A percentile compares a stretch with the other conserved stretches of the same genome.
Evolutionary conservation across 2,888 invertebrate species (phyloP).

Genomic region (Habrosyne pyritoides): DNA sequence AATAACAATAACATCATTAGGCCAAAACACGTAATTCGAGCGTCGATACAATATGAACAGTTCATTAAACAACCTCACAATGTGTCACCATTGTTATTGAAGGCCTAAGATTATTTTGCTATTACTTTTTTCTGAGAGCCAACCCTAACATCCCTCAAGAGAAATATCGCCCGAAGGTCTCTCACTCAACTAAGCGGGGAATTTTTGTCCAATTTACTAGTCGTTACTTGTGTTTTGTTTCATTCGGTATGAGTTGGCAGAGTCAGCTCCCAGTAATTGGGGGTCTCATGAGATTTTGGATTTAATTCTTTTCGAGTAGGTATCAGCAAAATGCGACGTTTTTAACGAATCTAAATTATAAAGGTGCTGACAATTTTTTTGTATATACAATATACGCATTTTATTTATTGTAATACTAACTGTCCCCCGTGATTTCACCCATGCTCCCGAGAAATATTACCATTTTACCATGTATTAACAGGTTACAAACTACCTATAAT

Average conservation of each 20-base stretch:
- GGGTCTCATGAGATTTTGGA: conserved; percentile 6
- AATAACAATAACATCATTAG: conserved; percentile 1
- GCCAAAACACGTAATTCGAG: not conserved
- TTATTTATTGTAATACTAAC: not conserved
- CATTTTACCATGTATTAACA: too few species aligned
- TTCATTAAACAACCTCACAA: conserved; percentile 12
- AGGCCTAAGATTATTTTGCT: conserved; percentile 36
- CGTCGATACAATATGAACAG: conserved; percentile 1
- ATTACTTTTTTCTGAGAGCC: conserved; percentile 32
- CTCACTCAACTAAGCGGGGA: conserved; percentile 25
- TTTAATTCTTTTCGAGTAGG: not conserved
- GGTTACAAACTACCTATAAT: too few species aligned
- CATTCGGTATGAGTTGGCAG: conserved; percentile 2
- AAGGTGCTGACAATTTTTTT: not conserved
- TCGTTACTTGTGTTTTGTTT: conserved; percentile 23
- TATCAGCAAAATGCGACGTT: not conserved
- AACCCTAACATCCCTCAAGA: conserved; percentile 18
- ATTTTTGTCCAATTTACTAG: conserved; percentile 33
- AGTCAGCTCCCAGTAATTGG: conserved; percentile 12
- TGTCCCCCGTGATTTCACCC: too few species aligned
- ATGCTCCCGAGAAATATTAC: too few species aligned
- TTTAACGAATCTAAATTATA: not conserved
- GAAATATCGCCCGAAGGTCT: conserved; percentile 23
- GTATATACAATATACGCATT: not conserved
- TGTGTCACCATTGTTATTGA: conserved; percentile 32